Conservation (phyloP, 2,797 vertebrate species). For the Sylvilagus floridanus region DNA sequence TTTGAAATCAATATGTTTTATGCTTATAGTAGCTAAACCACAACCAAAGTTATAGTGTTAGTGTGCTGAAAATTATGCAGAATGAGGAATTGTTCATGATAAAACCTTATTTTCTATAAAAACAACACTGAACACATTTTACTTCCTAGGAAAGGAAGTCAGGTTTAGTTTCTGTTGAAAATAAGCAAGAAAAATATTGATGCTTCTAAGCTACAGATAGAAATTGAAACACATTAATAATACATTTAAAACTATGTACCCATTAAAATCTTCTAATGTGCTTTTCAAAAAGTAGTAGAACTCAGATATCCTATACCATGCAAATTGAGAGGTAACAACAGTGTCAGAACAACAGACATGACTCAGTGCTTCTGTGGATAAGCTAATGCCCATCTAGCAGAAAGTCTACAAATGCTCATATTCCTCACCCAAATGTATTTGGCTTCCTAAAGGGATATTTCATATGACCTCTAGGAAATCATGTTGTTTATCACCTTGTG, state of each 20-base stretch:
- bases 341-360: not conserved
- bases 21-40: constrained; percentile 50
- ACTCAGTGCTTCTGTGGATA: not conserved
- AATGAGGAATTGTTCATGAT: not conserved
- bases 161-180: constrained; percentile 49
- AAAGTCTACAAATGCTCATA: not conserved
- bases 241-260: not conserved
- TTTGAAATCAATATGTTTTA: constrained; percentile 28
- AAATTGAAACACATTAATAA: constrained; percentile 43
- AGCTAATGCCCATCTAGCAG: not conserved
- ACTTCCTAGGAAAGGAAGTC: constrained; percentile 3
- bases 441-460: not conserved
- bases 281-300: constrained; percentile 6
- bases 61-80: not conserved
- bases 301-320: not conserved
- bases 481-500: not conserved
- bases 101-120: constrained; percentile 22
- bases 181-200: constrained; percentile 47
- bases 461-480: not conserved
- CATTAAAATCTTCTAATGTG: constrained; percentile 38
- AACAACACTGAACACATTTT: not conserved
- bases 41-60: constrained; percentile 7
- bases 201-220: constrained; percentile 29
- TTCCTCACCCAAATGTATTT: not conserved
- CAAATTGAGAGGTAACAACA: not conserved